Conservation (phyloP, 2,797 vertebrate species). For the Syngnathus acus region DNA sequence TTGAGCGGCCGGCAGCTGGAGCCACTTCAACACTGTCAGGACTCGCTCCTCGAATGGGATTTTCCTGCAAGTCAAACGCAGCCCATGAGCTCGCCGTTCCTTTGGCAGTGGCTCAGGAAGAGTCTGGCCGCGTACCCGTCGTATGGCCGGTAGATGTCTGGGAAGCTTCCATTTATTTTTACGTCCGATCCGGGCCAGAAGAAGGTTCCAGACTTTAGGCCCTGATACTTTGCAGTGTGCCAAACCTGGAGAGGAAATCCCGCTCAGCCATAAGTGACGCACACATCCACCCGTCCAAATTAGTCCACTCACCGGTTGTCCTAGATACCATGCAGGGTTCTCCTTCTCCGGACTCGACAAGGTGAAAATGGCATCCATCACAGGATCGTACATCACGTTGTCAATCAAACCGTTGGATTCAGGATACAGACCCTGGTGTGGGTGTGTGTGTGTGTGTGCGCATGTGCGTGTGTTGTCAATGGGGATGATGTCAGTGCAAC, state of each 20-base stretch:
- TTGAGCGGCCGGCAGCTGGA: conserved; percentile 59
- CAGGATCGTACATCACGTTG: conserved; percentile 73
- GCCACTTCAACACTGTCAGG: conserved; percentile 63
- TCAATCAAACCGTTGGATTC: conserved; percentile 76
- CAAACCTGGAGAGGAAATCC: conserved; percentile 58
- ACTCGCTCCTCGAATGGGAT: conserved; percentile 67
- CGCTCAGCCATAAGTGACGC: background rate
- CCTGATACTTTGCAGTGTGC: conserved; percentile 66
- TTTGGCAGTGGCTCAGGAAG: background rate
- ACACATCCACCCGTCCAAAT: too few relatives aligned
- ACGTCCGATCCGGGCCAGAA: conserved; percentile 78
- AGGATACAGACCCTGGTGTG: conserved; percentile 67
- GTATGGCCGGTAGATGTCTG: conserved; percentile 55
- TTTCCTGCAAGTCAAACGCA: background rate
- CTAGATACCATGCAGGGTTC: conserved; percentile 70
- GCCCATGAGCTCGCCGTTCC: background rate
- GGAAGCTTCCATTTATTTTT: conserved; percentile 65
- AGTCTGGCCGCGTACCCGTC: conserved; percentile 50
- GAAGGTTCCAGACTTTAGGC: conserved; percentile 67
- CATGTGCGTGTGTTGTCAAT: background rate
- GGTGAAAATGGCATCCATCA: conserved; percentile 65
- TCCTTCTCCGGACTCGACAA: conserved; percentile 64
- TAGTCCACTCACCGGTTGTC: conserved; percentile 64
- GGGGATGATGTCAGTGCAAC: background rate
- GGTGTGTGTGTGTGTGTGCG: background rate